Base-by-base conservation (phyloP, 1,140 invertebrate genomes). In the Drosophila asahinai region DNA sequence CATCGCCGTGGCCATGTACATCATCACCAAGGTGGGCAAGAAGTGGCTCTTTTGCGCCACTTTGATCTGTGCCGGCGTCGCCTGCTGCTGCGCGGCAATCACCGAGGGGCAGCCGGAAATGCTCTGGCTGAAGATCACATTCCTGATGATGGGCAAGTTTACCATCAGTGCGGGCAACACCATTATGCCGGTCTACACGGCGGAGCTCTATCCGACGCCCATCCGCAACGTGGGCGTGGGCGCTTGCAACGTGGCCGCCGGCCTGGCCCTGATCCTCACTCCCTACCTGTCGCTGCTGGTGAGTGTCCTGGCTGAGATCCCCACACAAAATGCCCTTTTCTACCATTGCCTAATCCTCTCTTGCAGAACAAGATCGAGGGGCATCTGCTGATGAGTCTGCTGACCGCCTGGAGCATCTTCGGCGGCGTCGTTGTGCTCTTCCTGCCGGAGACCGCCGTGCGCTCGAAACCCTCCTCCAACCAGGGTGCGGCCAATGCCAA, bases 161-260 rank as follows among this genome's bases (percentile, higher is more conserved):
- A 94, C 95, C 4, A 95, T 96, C 30, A 95, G 95, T 42, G 94
- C 95, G 3, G 95, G 95, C 2, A 96, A 96, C 80, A 96, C 95
- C 73, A 95, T 96, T 63, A 94, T 96, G 93, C 96, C 96, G 0
- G 95, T 96, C 11, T 96, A 95, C 79, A 96, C 96, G 3, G 96
- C 96, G 2, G 96, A 96, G 91, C 91, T 96, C 5, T 96, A 96
- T 93, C 96, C 96, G 2, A 96, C 96, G 3, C 93, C 95, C 47
- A 95, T 96, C 75, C 94, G 96, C 60, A 96, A 96, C 84, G 93
- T 96, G 45, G 96, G 96, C 11, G 96, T 96, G 9, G 96, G 96
- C 3, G 95, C 95, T 3, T 96, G 95, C 81, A 96, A 96, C 87
- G 94, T 96, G 43, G 94, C 95, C 15, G 95, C 96, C 2, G 96